Percentiles rank a stretch among this genome's conserved stretches.
Conservation (phyloP, 2,797 vertebrate species). For the Lophius americanus region DNA sequence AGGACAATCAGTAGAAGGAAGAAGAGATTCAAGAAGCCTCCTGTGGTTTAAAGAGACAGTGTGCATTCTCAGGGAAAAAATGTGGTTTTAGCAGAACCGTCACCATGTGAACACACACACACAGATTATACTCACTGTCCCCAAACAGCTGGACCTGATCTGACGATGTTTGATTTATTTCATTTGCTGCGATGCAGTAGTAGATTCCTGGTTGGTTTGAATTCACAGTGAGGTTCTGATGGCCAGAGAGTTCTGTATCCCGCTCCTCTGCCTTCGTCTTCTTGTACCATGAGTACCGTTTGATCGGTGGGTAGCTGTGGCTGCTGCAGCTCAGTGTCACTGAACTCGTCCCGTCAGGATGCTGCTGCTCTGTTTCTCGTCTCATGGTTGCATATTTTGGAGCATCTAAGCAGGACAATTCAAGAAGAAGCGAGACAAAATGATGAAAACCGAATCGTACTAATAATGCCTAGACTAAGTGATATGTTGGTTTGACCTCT, state of each 20-base stretch:
- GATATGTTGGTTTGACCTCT: too few relatives aligned
- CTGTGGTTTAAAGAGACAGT: conserved; percentile 30
- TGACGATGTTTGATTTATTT: conserved; percentile 24
- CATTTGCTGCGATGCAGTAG: conserved; percentile 67
- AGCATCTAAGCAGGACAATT: conserved; percentile 54
- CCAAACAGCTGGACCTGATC: conserved; percentile 35
- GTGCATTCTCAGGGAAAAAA: too few relatives aligned
- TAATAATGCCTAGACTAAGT: too few relatives aligned
- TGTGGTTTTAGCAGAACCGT: not conserved
- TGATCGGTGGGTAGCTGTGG: conserved; percentile 40
- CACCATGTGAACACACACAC: not conserved
- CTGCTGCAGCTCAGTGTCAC: conserved; percentile 67
- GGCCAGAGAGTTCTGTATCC: too few relatives aligned
- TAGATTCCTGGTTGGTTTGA: conserved; percentile 62
- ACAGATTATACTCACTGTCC: conserved; percentile 51
- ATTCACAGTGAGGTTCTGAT: conserved; percentile 44
- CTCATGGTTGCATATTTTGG: conserved; percentile 56
- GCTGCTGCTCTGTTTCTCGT: conserved; percentile 4
- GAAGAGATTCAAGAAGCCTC: not conserved
- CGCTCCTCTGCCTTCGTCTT: rapidly evolving
- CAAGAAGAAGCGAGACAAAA: not conserved
- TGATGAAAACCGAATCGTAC: too few relatives aligned
- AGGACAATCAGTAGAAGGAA: not conserved
- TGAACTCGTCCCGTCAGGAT: rapidly evolving
- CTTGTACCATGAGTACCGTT: conserved; percentile 52